Evolutionary conservation across 2,113 vertebrate genomes (phyloP).

Genomic region (Upupa epops): DNA sequence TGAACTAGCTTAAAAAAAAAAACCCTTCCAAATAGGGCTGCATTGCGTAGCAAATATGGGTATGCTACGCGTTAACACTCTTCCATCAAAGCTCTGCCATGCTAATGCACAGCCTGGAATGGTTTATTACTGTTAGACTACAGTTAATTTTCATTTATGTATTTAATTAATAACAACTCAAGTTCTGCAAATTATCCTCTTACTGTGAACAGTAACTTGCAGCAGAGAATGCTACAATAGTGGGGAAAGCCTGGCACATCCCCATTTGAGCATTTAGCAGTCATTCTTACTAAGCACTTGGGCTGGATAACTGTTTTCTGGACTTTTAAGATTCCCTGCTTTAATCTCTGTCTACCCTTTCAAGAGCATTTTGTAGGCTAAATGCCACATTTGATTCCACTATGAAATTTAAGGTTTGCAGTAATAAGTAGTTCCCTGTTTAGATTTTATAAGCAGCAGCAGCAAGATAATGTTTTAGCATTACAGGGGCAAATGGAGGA

Average conservation of each 20-base stretch:
- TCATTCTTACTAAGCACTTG: neutral
- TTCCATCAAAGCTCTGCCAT: neutral
- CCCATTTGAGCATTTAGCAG: neutral
- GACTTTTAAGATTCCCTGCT: neutral
- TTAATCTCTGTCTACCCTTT: neutral
- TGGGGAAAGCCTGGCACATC: neutral
- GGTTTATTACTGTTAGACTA: conserved; percentile 46
- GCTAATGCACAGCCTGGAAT: neutral
- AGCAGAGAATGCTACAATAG: neutral
- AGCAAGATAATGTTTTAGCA: conserved; percentile 39
- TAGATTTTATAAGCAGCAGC: conserved; percentile 13
- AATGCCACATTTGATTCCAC: neutral
- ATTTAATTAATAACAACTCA: conserved; percentile 16
- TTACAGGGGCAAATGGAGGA: conserved; percentile 6
- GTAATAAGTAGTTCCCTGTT: conserved; percentile 23
- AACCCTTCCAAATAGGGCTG: neutral
- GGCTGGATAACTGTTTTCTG: neutral
- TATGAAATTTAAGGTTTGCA: neutral
- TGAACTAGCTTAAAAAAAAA: conserved; percentile 4
- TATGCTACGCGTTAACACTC: neutral
- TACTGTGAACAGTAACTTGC: neutral
- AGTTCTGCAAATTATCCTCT: neutral
- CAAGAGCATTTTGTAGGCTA: neutral
- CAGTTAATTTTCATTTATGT: conserved; percentile 52
- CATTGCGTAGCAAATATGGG: neutral